Conservation (phyloP, 2,113 vertebrate genomes). For the Holacanthus passer region DNA sequence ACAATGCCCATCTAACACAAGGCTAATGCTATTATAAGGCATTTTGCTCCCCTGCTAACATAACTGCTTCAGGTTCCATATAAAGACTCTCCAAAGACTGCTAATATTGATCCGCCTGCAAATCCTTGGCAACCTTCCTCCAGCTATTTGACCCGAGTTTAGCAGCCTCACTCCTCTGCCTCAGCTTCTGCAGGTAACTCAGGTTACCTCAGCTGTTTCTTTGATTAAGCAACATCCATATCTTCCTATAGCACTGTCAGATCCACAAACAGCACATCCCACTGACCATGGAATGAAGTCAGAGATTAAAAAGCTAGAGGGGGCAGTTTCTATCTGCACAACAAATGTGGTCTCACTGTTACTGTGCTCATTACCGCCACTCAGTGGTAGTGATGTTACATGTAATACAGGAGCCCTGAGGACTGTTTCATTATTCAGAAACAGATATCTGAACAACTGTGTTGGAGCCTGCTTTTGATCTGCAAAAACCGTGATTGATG, state of each 20-base stretch:
- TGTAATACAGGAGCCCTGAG: background rate
- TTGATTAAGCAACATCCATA: conserved; percentile 16
- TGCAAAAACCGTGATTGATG: background rate
- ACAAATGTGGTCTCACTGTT: conserved; percentile 5
- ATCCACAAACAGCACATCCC: conserved; percentile 4
- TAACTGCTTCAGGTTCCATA: conserved; percentile 26
- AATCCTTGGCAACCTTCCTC: conserved; percentile 34
- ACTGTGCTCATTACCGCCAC: background rate
- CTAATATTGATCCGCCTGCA: conserved; percentile 43
- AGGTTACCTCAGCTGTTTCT: conserved; percentile 12
- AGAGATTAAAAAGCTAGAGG: background rate
- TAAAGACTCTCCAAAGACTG: conserved; percentile 32
- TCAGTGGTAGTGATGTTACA: background rate
- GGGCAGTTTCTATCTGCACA: background rate
- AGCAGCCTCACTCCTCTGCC: background rate
- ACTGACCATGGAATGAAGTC: background rate
- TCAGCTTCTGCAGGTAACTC: conserved; percentile 10
- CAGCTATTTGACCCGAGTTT: conserved; percentile 8
- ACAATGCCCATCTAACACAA: background rate
- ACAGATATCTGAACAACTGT: background rate
- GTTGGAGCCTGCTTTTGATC: background rate
- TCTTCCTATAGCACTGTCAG: background rate
- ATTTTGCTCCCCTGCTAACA: background rate
- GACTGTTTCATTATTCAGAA: background rate
- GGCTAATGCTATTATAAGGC: conserved; percentile 11